Evolutionary conservation across 2,888 invertebrate species (phyloP), one percentile per base, ranked within the genome.

Genomic region (Limulus polyphemus): DNA sequence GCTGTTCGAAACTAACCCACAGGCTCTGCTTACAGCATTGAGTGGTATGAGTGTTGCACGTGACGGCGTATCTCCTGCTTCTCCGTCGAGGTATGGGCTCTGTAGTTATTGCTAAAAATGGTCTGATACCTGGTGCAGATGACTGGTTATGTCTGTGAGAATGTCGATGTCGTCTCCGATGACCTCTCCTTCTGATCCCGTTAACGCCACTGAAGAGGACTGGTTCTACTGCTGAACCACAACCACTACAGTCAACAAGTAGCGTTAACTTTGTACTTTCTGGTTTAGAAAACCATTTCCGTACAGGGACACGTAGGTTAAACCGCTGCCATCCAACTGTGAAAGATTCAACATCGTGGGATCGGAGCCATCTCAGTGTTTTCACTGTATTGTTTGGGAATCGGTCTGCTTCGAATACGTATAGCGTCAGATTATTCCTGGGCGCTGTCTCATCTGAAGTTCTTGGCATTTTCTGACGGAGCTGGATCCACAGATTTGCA

Each of bases 11-110:
- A 77, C 86, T 89, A 72, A 93, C 90, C 80, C 90, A 92, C 79
- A 92, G 90, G 58, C 86, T 83, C 77, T 92, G 87, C 74, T 90
- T 90, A 77, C 88, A 88, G 78, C 92, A 93, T 75, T 88, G 88
- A 70, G 58, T 60, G 11, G 61, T 62, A 11, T 55, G 60, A n/a
- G 59, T 61, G 63, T 83, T 83, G 78, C 92, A 92, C 76, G 90
- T 90, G 63, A 91, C 82, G 50, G 91, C 89, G 69, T 90, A 83
- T 71, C 89, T 81, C 67, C 90, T 83, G 60, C 89, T 86, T 16
- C 88, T 79, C 48, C 67, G 68, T 59, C 49, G 75, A 68, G 82
- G 84, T 71, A 83, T 82, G 13, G 83, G 83, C 74, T 86, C 85
- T 13, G 89, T 88, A 12, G 84, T 83, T 69, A 91, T 82, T 50